Conservation (phyloP, 1,140 invertebrate genomes). For the Planococcus citri region DNA sequence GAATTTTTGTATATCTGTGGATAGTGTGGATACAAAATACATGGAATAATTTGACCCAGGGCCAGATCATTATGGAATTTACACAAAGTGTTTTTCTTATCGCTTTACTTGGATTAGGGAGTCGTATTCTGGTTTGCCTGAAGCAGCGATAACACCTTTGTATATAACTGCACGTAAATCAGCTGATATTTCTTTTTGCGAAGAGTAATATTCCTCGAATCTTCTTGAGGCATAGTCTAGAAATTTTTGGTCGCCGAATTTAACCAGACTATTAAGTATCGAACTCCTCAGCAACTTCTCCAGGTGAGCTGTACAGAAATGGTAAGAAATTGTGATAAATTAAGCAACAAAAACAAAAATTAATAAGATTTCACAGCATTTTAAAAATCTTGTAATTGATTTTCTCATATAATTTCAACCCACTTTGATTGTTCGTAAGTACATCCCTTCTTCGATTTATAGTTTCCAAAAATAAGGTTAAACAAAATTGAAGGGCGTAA, state of each 20-base stretch:
- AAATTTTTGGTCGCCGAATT: conserved; percentile 59
- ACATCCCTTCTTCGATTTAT: too few species aligned
- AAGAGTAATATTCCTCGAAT: too few species aligned
- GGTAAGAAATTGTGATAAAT: neutral
- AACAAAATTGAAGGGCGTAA: too few species aligned
- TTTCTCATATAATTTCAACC: too few species aligned
- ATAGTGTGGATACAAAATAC: too few species aligned
- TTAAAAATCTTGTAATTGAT: too few species aligned
- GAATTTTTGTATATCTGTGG: conserved; percentile 64
- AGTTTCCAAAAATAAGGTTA: too few species aligned
- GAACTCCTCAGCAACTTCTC: conserved; percentile 72
- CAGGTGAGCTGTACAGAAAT: conserved; percentile 41
- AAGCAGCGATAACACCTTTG: conserved; percentile 60
- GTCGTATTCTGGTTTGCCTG: conserved; percentile 55
- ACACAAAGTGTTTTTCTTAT: too few species aligned
- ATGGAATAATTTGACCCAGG: neutral
- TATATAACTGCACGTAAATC: conserved; percentile 82
- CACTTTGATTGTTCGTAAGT: too few species aligned
- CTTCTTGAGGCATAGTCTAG: conserved; percentile 63
- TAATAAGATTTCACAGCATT: too few species aligned
- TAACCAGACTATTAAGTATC: conserved; percentile 66
- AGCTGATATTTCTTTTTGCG: conserved; percentile 54
- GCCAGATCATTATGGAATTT: neutral
- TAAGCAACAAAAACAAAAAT: neutral
- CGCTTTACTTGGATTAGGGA: conserved; percentile 52